Conservation (phyloP, 2,888 invertebrate species). For the Diarsia rubi region DNA sequence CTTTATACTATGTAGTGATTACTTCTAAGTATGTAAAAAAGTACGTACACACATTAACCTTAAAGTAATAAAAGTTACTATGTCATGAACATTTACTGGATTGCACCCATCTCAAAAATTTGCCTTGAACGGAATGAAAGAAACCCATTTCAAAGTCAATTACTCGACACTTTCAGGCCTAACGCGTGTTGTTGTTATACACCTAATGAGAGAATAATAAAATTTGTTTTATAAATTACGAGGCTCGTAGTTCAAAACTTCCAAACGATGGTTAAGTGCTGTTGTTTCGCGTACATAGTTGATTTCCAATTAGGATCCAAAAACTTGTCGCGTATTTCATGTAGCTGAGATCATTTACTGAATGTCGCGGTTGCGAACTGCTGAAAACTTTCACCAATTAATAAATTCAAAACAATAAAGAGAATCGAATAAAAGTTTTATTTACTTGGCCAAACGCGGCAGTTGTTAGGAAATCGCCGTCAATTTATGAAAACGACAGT, state of each 20-base stretch:
- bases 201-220: constrained; percentile 67
- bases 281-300: constrained; percentile 78
- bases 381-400: constrained; percentile 77
- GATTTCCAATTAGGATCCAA: constrained; percentile 82
- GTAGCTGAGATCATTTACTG: constrained; percentile 77
- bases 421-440: constrained; percentile 73
- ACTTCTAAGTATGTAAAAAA: not conserved
- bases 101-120: constrained; percentile 32
- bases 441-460: constrained; percentile 64
- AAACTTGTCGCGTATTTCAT: constrained; percentile 82
- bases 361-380: constrained; percentile 76
- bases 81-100: not conserved
- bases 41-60: not conserved
- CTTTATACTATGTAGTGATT: too few species aligned
- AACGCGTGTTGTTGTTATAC: constrained; percentile 59
- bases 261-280: constrained; percentile 68
- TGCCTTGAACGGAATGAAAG: constrained; percentile 44
- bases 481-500: constrained; percentile 65
- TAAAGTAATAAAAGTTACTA: not conserved
- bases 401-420: constrained; percentile 75
- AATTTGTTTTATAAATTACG: constrained; percentile 67
- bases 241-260: constrained; percentile 68
- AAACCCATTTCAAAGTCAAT: constrained; percentile 55
- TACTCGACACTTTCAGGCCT: constrained; percentile 44
- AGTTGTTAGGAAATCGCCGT: constrained; percentile 57